These are phyloP conservation scores for Channa maculata DNA, from an alignment of 2,113 vertebrate species.

Conservation along the genomic window DNA sequence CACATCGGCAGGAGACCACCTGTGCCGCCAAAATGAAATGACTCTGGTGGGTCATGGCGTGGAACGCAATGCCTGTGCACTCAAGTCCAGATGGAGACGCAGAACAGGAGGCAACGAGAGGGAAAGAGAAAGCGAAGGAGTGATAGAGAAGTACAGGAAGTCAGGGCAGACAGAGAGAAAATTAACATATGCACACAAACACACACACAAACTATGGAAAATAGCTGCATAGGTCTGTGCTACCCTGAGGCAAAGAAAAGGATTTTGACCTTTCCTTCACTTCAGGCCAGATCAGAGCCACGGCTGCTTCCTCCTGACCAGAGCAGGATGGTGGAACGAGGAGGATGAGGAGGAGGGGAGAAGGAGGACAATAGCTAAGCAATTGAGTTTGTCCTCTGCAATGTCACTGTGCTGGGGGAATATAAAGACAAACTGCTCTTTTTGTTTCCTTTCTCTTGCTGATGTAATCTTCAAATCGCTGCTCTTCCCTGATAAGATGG, in stretches of 20 bases:
- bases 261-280: slow-evolving; percentile 80
- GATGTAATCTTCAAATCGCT: slow-evolving; percentile 75
- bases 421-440: slow-evolving; percentile 43
- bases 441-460: slow-evolving; percentile 44
- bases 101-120: slow-evolving; percentile 39
- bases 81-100: slow-evolving; percentile 74
- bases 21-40: slow-evolving; percentile 73
- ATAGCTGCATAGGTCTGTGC: slow-evolving; percentile 76
- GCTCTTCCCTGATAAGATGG: slow-evolving; percentile 69
- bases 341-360: slow-evolving; percentile 16
- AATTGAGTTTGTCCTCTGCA: slow-evolving; percentile 77
- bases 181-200: slow-evolving; percentile 37
- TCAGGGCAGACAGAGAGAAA: slow-evolving; percentile 44
- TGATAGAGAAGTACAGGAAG: slow-evolving; percentile 40
- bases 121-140: slow-evolving; percentile 19
- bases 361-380: slow-evolving; percentile 59
- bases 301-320: slow-evolving; percentile 65
- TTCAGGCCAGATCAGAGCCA: slow-evolving; percentile 66
- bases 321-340: slow-evolving; percentile 43
- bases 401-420: slow-evolving; percentile 71
- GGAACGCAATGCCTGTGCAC: slow-evolving; percentile 68
- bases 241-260: slow-evolving; percentile 73
- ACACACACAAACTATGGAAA: slow-evolving; percentile 57
- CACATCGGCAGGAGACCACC: slow-evolving; percentile 64
- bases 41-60: slow-evolving; percentile 76